Evolutionary conservation across 2,113 vertebrate species (phyloP).

Genomic region (Tor tambroides): DNA sequence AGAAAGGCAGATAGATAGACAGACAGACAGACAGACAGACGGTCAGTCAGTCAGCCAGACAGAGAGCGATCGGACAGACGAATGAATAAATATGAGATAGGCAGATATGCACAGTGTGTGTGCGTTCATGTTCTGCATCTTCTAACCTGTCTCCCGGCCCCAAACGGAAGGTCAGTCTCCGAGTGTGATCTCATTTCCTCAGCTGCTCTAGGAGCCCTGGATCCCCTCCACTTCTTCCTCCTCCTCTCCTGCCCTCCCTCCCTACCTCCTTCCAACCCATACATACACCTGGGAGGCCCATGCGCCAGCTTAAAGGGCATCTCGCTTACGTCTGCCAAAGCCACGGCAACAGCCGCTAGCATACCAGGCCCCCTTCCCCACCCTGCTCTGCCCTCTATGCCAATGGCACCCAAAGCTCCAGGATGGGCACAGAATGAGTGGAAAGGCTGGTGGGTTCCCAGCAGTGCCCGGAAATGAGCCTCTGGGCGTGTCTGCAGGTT

Average conservation of each 20-base stretch:
- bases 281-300: constrained; percentile 21
- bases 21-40: not conserved
- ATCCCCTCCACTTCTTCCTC: not conserved
- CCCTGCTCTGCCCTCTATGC: constrained; percentile 14
- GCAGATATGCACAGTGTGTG: not conserved
- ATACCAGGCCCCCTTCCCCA: constrained; percentile 1
- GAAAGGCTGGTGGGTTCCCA: not conserved
- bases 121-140: not conserved
- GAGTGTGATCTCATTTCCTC: constrained; percentile 18
- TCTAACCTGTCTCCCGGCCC: not conserved
- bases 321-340: constrained; percentile 1
- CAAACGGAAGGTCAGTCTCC: not conserved
- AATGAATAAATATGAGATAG: not conserved
- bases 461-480: constrained; percentile 20
- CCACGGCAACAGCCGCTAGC: constrained; percentile 23
- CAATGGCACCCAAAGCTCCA: constrained; percentile 8
- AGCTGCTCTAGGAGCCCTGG: not conserved
- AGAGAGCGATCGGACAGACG: not conserved
- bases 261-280: not conserved
- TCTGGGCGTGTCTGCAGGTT: constrained; percentile 20
- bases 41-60: too few species aligned
- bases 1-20: not conserved
- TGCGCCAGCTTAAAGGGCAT: constrained; percentile 20
- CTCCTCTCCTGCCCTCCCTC: not conserved
- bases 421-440: not conserved